Conservation (phyloP, 2,888 invertebrate genomes). For the Subacronicta megacephala region DNA sequence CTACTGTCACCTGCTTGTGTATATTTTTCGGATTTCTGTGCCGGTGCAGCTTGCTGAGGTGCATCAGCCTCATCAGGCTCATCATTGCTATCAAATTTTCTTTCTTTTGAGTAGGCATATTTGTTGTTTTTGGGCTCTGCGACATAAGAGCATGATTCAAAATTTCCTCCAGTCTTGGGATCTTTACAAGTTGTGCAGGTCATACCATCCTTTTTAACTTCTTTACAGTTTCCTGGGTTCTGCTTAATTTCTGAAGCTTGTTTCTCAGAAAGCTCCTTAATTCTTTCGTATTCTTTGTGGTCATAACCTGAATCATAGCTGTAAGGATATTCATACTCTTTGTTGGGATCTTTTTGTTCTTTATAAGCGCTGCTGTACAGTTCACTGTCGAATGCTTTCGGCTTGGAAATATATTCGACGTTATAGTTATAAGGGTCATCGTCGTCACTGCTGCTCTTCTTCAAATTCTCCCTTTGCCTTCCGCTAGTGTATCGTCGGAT, state of each 20-base stretch:
- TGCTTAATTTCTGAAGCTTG: constrained; percentile 91
- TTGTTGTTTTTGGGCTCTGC: constrained; percentile 92
- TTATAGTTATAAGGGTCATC: constrained; percentile 88
- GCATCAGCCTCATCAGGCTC: constrained; percentile 85
- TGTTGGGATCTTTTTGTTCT: constrained; percentile 77
- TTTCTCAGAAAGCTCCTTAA: constrained; percentile 90
- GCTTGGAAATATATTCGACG: constrained; percentile 83
- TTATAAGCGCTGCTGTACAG: constrained; percentile 84
- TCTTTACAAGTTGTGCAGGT: constrained; percentile 93
- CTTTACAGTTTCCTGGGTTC: constrained; percentile 91
- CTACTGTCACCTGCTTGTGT: constrained; percentile 69
- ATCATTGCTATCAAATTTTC: constrained; percentile 90
- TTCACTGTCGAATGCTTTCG: constrained; percentile 85
- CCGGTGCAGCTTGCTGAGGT: constrained; percentile 77
- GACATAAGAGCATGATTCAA: constrained; percentile 94
- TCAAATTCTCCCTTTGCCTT: constrained; percentile 78
- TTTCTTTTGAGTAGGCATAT: constrained; percentile 91
- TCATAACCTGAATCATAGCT: constrained; percentile 86
- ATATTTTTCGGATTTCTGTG: constrained; percentile 76
- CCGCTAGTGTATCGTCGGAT: constrained; percentile 86
- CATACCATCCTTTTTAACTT: constrained; percentile 91
- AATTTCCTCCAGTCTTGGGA: constrained; percentile 93
- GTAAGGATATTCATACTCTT: constrained; percentile 86
- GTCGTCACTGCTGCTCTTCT: constrained; percentile 75
- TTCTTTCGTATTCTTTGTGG: constrained; percentile 87